Conservation (phyloP, 2,888 invertebrate species). For the Drosophila rellima region DNA sequence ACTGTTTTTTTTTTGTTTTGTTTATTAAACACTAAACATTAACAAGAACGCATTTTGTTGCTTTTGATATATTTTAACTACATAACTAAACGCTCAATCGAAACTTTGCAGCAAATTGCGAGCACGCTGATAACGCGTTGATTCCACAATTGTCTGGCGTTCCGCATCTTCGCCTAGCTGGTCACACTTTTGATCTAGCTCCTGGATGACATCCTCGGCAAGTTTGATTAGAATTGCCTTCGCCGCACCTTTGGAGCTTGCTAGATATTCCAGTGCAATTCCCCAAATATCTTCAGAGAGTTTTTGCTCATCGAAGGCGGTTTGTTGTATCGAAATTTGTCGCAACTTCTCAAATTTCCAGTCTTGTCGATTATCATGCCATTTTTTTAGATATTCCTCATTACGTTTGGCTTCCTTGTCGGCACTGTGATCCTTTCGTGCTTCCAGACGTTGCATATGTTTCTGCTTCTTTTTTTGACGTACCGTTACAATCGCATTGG, state of each 20-base stretch:
- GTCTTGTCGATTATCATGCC: conserved; percentile 89
- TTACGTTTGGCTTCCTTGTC: conserved; percentile 88
- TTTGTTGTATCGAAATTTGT: conserved; percentile 91
- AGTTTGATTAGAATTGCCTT: conserved; percentile 88
- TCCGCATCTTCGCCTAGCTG: conserved; percentile 61
- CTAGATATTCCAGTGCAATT: conserved; percentile 90
- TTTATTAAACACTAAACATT: conserved; percentile 48
- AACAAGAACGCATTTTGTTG: conserved; percentile 48
- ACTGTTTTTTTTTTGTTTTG: conserved; percentile 15
- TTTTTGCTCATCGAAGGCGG: conserved; percentile 88
- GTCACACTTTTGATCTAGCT: conserved; percentile 86
- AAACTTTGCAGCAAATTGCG: conserved; percentile 83
- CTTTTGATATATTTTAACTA: conserved; percentile 26
- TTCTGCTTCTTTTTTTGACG: conserved; percentile 89
- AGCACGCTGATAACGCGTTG: conserved; percentile 82
- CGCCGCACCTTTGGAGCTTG: conserved; percentile 89
- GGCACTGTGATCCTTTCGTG: conserved; percentile 87
- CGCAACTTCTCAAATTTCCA: conserved; percentile 94
- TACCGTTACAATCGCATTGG: conserved; percentile 87
- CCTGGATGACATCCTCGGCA: conserved; percentile 89
- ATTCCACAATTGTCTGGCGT: conserved; percentile 66
- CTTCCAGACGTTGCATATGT: conserved; percentile 87
- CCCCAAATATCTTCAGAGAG: conserved; percentile 89
- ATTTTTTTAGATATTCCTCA: conserved; percentile 89
- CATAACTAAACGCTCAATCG: conserved; percentile 56